Percentiles rank a stretch among this genome's conserved stretches.
Conservation (phyloP, 2,888 invertebrate genomes). For the Scaeva pyrastri region DNA sequence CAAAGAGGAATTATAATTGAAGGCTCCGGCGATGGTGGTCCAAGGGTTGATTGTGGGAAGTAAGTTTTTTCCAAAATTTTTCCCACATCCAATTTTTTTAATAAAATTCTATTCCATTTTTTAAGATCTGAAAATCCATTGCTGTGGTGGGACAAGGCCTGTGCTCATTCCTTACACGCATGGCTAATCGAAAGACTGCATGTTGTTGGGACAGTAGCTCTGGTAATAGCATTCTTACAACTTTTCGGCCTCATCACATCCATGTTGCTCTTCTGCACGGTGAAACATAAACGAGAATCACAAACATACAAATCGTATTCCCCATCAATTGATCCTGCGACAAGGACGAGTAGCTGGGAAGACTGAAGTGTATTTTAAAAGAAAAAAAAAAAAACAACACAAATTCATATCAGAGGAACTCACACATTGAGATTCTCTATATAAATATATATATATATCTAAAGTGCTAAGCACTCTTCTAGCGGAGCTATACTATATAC, state of each 20-base stretch:
- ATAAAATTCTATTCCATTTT: not conserved
- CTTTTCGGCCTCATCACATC: slow-evolving; percentile 91
- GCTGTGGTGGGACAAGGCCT: slow-evolving; percentile 89
- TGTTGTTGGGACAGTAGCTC: slow-evolving; percentile 90
- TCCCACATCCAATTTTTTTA: not conserved
- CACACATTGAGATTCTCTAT: slow-evolving; percentile 4
- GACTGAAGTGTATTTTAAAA: slow-evolving; percentile 80
- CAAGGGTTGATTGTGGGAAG: slow-evolving; percentile 83
- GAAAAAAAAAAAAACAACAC: not conserved
- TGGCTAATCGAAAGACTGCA: slow-evolving; percentile 92
- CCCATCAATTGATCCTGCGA: slow-evolving; percentile 84
- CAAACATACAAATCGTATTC: slow-evolving; percentile 89
- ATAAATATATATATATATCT: slow-evolving; percentile 2
- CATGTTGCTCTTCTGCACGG: slow-evolving; percentile 90
- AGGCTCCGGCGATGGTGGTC: slow-evolving; percentile 84
- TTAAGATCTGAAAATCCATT: slow-evolving; percentile 84
- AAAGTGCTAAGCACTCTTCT: slow-evolving; percentile 63
- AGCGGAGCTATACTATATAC: slow-evolving; percentile 49
- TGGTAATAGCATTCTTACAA: slow-evolving; percentile 91
- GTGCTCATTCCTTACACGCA: slow-evolving; percentile 89
- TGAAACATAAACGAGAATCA: slow-evolving; percentile 88
- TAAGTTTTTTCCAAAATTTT: slow-evolving; percentile 68
- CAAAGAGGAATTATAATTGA: slow-evolving; percentile 82
- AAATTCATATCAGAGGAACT: not conserved
- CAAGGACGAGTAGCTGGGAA: slow-evolving; percentile 84